Percentiles rank a stretch among this genome's conserved stretches.
These are phyloP conservation scores for Ceuthmochares aereus DNA, from an alignment of 2,113 vertebrate species.

Conservation along the genomic window DNA sequence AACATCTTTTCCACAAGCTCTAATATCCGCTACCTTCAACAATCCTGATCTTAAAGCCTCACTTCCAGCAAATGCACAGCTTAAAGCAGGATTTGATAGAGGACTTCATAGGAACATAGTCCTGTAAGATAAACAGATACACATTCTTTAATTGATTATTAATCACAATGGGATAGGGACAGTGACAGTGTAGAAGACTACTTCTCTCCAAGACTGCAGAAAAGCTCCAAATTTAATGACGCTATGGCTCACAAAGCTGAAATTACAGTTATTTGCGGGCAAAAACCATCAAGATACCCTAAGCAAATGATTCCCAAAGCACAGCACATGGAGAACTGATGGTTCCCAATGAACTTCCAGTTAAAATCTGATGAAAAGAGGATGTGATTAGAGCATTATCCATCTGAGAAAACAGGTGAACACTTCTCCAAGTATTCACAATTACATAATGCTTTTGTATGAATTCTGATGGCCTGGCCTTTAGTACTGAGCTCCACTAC, in stretches of 20 bases:
- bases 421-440: background rate
- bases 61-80: background rate
- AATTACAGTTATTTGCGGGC: background rate
- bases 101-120: background rate
- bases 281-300: background rate
- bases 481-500: background rate
- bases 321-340: background rate
- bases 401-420: background rate
- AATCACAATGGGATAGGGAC: background rate
- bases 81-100: background rate
- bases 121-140: background rate
- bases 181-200: background rate
- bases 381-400: background rate
- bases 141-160: background rate
- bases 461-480: background rate
- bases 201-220: background rate
- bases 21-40: background rate
- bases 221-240: background rate
- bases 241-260: background rate
- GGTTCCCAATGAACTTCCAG: background rate
- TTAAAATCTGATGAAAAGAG: background rate
- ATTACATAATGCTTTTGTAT: background rate
- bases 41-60: background rate
- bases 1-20: slow-evolving; percentile 25
- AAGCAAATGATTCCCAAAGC: background rate